Evolutionary conservation across 2,888 invertebrate genomes (phyloP), one percentile per base, ranked within the genome.

Genomic region (Ennomos erosarius): DNA sequence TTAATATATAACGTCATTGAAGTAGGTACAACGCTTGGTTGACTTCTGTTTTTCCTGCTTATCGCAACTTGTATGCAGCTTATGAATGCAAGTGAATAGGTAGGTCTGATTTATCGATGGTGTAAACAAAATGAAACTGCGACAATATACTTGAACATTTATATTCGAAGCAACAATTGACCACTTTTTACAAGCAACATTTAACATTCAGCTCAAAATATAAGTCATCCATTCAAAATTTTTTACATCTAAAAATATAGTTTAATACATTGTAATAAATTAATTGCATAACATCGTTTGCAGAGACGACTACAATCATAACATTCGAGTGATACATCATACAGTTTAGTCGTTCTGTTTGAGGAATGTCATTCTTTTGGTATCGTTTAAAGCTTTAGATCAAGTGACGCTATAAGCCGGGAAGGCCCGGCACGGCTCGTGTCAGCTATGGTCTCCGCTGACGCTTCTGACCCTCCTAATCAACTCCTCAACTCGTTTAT

Each of bases 371-470:
- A 63, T 65, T 58, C 42, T 46, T 67, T 58, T 56, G 64, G 61
- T 49, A 57, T 65, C 36, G 49, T 71, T 26, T 71, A 70, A 69
- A 71, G 70, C 69, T 67, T 65, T 56, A 43, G 55, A 45, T 70
- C 61, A 67, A 48, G 59, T 59, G 55, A 85, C 79, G 72, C 82
- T 81, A 70, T 81, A 85, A 10, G 82, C 90, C 90, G 90, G 85
- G 67, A 71, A 75, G 1, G 74, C 79, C 84, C 90, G 90, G 88
- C 84, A 74, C n/a, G 85, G 73, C 69, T 90, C 89, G 52, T 86
- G 92, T 92, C 92, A 92, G 89, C 91, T 92, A 64, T 87, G 81
- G n/a, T 90, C 90, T 0, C 82, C 82, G 43, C 83, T 85, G 13
- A 81, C 90, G 54, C 88, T 90, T 46, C 87, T 84, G 9, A 91